These are phyloP conservation scores for Archivesica marissinica DNA, from an alignment of 1,140 invertebrate species.

Conservation along the genomic window DNA sequence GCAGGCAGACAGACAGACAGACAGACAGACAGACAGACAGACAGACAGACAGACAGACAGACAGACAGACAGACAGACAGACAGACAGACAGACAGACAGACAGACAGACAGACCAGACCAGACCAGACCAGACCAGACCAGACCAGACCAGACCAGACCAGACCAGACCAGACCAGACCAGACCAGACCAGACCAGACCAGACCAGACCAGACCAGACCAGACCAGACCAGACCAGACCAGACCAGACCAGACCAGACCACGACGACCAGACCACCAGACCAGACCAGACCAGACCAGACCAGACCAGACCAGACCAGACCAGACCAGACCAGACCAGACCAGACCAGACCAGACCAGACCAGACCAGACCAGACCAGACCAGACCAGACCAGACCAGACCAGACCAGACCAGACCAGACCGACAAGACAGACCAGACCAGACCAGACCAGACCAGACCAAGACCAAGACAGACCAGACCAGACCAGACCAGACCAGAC, in stretches of 20 bases:
- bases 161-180: no score
- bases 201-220: no score
- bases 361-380: constrained; percentile 21
- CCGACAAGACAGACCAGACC: constrained; percentile 38
- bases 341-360: constrained; percentile 63
- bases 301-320: constrained; percentile 50
- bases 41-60: constrained; percentile 60
- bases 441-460: constrained; percentile 43
- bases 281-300: constrained; percentile 55
- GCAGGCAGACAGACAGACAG: constrained; percentile 58
- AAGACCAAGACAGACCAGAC: constrained; percentile 37
- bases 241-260: constrained; percentile 64
- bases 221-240: no score
- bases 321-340: constrained; percentile 54
- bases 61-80: constrained; percentile 52
- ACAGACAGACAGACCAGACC: no score
- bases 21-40: constrained; percentile 57
- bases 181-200: no score
- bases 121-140: constrained; percentile 26
- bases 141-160: constrained; percentile 23
- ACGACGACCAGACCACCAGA: no score
- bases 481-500: constrained; percentile 44
- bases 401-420: no score
- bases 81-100: constrained; percentile 46
- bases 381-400: constrained; percentile 43